phyloP scores from a whole-genome alignment of 1,140 invertebrate species.

The Phortica variegata region DNA sequence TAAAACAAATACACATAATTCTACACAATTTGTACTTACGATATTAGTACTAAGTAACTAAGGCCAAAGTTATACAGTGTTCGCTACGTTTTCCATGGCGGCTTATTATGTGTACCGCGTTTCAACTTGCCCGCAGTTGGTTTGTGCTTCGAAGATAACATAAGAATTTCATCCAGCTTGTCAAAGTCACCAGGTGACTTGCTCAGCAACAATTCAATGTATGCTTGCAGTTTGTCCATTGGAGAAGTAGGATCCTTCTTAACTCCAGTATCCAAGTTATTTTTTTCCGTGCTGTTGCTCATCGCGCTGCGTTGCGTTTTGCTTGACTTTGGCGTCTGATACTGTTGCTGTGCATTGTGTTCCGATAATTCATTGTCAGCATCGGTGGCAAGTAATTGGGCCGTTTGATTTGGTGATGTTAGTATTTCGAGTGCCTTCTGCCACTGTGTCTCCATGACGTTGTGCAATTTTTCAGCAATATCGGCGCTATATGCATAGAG shows the following conservation, averaged over 20 bases:
- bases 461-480: constrained; percentile 72
- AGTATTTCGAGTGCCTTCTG: constrained; percentile 73
- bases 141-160: constrained; percentile 20
- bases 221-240: constrained; percentile 50
- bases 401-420: constrained; percentile 56
- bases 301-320: constrained; percentile 30
- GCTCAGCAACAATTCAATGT: constrained; percentile 49
- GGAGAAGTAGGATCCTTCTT: constrained; percentile 38
- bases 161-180: constrained; percentile 45
- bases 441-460: constrained; percentile 79
- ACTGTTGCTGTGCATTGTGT: constrained; percentile 34
- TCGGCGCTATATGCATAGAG: constrained; percentile 53
- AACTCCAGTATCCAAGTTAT: constrained; percentile 38
- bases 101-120: no score
- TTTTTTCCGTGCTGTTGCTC: constrained; percentile 32
- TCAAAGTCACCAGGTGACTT: constrained; percentile 54
- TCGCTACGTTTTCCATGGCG: constrained; percentile 48
- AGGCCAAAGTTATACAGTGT: no score
- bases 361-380: constrained; percentile 32
- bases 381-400: constrained; percentile 17
- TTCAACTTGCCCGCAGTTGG: constrained; percentile 23
- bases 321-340: constrained; percentile 44
- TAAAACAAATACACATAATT: no score
- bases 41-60: no score
- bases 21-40: no score